Percentiles rank a stretch among this genome's conserved stretches.
phyloP scores from a whole-genome alignment of 37 sponge, comb jelly and placozoan genomes.

The Tethya wilhelma region DNA sequence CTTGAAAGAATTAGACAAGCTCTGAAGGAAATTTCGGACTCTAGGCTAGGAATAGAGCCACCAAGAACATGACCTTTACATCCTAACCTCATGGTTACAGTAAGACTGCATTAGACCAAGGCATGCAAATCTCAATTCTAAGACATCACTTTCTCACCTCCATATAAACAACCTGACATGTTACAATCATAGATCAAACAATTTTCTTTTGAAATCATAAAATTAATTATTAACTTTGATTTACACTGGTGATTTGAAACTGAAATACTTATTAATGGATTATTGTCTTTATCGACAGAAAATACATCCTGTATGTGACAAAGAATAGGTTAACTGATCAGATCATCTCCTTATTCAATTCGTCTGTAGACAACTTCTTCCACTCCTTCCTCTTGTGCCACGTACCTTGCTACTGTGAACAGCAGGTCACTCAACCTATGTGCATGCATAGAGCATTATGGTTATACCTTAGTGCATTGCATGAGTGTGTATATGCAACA shows the following conservation, averaged over 20 bases:
- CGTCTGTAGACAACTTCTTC: conserved; percentile 69
- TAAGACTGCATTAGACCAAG: not conserved
- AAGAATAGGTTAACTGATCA: not conserved
- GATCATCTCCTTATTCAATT: conserved; percentile 14
- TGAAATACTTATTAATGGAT: too few relatives aligned
- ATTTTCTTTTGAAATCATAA: not conserved
- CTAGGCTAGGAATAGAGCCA: conserved; percentile 44
- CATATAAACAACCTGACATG: too few relatives aligned
- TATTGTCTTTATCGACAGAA: too few relatives aligned
- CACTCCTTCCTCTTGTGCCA: conserved; percentile 71
- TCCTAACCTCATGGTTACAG: too few relatives aligned
- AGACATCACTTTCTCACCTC: too few relatives aligned
- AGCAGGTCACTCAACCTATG: conserved; percentile 86
- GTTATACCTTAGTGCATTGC: too few relatives aligned
- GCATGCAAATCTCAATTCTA: not conserved
- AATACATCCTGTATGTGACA: too few relatives aligned
- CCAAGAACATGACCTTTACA: too few relatives aligned
- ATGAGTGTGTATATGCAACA: too few relatives aligned
- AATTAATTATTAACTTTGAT: conserved; percentile 5
- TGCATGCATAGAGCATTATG: too few relatives aligned
- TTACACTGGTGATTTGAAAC: too few relatives aligned
- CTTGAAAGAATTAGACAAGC: conserved; percentile 37
- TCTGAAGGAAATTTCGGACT: conserved; percentile 43
- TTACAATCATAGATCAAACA: not conserved
- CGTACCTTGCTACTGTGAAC: conserved; percentile 80